Percentiles rank a stretch among this genome's conserved stretches.
phyloP scores from a whole-genome alignment of 2,888 invertebrate genomes.

The Polyommatus iphigenia region DNA sequence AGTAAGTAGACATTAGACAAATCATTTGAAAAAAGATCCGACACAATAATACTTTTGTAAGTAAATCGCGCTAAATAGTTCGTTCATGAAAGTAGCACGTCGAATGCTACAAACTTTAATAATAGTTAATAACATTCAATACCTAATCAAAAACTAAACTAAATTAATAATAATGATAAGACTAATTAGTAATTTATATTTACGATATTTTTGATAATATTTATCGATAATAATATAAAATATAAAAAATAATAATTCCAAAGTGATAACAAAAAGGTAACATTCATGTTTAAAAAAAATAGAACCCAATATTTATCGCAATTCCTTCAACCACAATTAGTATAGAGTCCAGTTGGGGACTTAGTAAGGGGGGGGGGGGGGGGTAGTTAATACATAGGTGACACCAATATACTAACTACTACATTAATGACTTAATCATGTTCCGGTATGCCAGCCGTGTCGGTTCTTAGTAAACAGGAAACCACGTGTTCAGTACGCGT shows the following conservation, averaged over 20 bases:
- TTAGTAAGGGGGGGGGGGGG: too few relatives aligned
- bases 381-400: neutral
- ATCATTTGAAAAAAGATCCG: neutral
- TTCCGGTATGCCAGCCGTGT: slow-evolving; percentile 47
- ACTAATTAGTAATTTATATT: neutral
- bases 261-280: slow-evolving; percentile 1
- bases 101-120: neutral
- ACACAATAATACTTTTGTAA: neutral
- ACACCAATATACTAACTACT: slow-evolving; percentile 37
- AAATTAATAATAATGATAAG: neutral
- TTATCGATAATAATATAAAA: neutral
- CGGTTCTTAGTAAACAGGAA: slow-evolving; percentile 36
- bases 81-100: neutral
- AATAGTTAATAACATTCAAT: neutral
- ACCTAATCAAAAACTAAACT: neutral
- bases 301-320: neutral
- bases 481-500: neutral
- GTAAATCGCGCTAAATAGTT: slow-evolving; percentile 8
- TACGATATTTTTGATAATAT: neutral
- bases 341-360: neutral
- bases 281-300: neutral
- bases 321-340: neutral
- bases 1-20: neutral
- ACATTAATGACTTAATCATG: slow-evolving; percentile 39
- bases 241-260: neutral